Base-by-base conservation (phyloP, 1,140 invertebrate genomes). In the Meloidogyne chitwoodi region DNA sequence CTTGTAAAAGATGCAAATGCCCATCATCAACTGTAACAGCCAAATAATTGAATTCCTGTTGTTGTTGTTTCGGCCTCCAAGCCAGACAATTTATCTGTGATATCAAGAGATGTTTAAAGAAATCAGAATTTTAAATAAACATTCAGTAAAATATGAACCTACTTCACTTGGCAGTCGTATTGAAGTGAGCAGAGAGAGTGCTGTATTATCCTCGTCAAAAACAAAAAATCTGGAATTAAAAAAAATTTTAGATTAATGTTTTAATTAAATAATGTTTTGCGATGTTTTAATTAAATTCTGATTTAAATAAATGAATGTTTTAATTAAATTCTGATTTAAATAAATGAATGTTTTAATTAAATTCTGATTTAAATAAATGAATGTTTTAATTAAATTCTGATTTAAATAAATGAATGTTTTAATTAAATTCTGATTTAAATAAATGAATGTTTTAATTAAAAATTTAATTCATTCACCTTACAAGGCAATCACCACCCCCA, bases 401-500 rank as follows among this genome's bases (percentile, higher is more conserved):
- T 38, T 38, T 38, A 38, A 38, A 38, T 10, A 8, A 38, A 38
- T 31, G n/a, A n/a, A 31, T 38, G 34, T 38, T 38, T 38, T 38
- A 66, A 27, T 66, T 27, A 31, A 66, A 66, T 66, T 66, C 27
- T 29, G 27, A 66, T 31, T 66, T 66, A 31, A 29, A 27, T 4
- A 19, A 65, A 31, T 29, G 8, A 19, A 27, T 19, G 64, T 65
- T 65, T 24, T 22, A 22, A 66, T 27, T 66, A 31, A 66, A 8
- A 8, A 27, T 22, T 27, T 5, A 66, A 22, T 38, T 19, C 8
- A 66, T 8, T 27, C 65, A 38, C 62, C 76, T 48, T 6, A 77
- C 62, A n/a, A 65, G 16, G 27, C 64, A 77, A 26, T 78, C 77
- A 38, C 76, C 77, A 22, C 77, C 77, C 27, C 77, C 77, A 16